Evolutionary conservation across 2,797 vertebrate species (phyloP).

Genomic region (Neosilurus mollespiculum): DNA sequence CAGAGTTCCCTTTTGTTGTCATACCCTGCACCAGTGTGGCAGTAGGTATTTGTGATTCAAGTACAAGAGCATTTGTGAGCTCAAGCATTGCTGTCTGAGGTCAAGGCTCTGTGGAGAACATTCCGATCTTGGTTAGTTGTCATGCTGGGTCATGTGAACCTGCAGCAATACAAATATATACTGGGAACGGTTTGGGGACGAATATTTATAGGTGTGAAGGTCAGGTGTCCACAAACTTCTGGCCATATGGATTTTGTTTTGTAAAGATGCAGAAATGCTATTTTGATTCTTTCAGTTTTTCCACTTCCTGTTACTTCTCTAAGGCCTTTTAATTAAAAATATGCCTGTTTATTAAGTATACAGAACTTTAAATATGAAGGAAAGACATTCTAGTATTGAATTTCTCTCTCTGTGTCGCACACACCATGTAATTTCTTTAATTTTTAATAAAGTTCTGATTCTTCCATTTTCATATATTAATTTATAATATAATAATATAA

Average conservation of each 20-base stretch:
- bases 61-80: neutral
- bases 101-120: too few species aligned
- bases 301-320: neutral
- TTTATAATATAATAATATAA: too few species aligned
- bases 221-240: neutral
- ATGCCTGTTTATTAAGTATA: neutral
- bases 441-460: neutral
- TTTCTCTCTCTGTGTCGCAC: neutral
- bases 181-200: too few species aligned
- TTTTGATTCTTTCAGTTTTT: neutral
- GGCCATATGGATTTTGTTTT: neutral
- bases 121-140: too few species aligned
- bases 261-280: neutral
- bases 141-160: too few species aligned
- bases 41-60: neutral
- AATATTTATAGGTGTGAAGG: neutral
- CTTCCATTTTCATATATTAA: neutral
- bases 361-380: neutral
- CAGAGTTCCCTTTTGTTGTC: neutral
- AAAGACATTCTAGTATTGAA: neutral
- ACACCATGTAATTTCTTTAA: neutral
- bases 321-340: neutral
- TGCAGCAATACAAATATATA: too few species aligned
- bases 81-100: too few species aligned
- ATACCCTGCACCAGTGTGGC: neutral